phyloP scores from a whole-genome alignment of 1,140 invertebrate species.

The Drosophila murphyi region DNA sequence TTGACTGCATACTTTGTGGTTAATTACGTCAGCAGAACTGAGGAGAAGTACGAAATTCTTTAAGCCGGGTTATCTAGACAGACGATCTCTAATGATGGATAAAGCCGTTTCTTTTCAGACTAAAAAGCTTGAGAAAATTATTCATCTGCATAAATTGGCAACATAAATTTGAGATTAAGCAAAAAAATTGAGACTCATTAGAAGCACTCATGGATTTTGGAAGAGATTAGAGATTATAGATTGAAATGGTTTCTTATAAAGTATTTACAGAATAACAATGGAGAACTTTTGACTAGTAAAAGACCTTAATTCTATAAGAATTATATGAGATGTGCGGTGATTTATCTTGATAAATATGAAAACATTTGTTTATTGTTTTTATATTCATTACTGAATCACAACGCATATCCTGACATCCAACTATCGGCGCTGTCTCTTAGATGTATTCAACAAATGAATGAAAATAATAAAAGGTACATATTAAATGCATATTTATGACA shows the following conservation, averaged over 20 bases:
- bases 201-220: background rate
- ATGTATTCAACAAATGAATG: slow-evolving; percentile 11
- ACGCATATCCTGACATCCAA: background rate
- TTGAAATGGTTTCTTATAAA: slow-evolving; percentile 2
- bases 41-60: slow-evolving; percentile 10
- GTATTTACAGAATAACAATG: background rate
- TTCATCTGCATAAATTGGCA: slow-evolving; percentile 9
- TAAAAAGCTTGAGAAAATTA: slow-evolving; percentile 19
- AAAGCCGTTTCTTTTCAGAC: background rate
- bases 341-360: too few species aligned
- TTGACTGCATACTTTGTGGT: slow-evolving; percentile 57
- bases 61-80: slow-evolving; percentile 39
- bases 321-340: too few species aligned
- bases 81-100: slow-evolving; percentile 26
- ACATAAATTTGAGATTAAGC: slow-evolving; percentile 19
- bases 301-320: background rate
- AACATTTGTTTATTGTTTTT: too few species aligned
- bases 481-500: slow-evolving; percentile 32
- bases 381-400: too few species aligned
- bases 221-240: slow-evolving; percentile 1
- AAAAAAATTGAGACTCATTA: slow-evolving; percentile 1
- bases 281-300: too few species aligned
- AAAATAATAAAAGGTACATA: slow-evolving; percentile 29
- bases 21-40: slow-evolving; percentile 53
- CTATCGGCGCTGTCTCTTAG: slow-evolving; percentile 15